These are phyloP conservation scores for Anorthoa munda DNA, from an alignment of 2,888 invertebrate genomes.

Conservation along the genomic window DNA sequence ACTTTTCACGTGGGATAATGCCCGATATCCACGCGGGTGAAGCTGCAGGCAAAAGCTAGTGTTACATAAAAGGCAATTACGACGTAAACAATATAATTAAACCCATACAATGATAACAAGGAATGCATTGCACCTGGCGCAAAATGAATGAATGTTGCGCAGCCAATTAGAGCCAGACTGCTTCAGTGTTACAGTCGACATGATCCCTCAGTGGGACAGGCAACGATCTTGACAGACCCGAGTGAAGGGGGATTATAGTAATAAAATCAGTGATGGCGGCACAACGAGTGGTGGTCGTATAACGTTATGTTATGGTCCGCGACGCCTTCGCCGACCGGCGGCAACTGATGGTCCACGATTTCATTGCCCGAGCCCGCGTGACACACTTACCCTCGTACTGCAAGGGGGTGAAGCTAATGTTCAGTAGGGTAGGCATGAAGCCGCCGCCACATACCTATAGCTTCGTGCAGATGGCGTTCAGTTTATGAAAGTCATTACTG, in stretches of 20 bases:
- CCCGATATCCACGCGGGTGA: too few relatives aligned
- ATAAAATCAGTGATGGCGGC: slow-evolving; percentile 32
- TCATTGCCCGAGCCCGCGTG: slow-evolving; percentile 14
- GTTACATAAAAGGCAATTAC: too few relatives aligned
- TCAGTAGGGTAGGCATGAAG: slow-evolving; percentile 26
- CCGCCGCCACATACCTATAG: neutral
- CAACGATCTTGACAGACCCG: neutral
- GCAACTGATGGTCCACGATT: neutral
- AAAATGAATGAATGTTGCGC: neutral
- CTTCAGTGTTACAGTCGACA: neutral
- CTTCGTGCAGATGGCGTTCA: slow-evolving; percentile 1
- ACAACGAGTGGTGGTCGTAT: slow-evolving; percentile 1
- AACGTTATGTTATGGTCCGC: slow-evolving; percentile 13
- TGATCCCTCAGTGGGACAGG: neutral
- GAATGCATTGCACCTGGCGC: neutral
- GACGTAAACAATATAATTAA: too few relatives aligned
- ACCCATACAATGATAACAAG: too few relatives aligned
- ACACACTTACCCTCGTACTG: slow-evolving; percentile 29
- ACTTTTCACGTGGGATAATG: too few relatives aligned
- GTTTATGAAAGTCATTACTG: slow-evolving; percentile 30
- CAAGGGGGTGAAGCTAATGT: slow-evolving; percentile 27
- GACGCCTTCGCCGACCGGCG: slow-evolving; percentile 8
- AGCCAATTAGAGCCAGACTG: neutral
- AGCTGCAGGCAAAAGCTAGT: too few relatives aligned
- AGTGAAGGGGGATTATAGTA: slow-evolving; percentile 9